Conservation (phyloP, 2,888 invertebrate species). For the Apamea anceps region DNA sequence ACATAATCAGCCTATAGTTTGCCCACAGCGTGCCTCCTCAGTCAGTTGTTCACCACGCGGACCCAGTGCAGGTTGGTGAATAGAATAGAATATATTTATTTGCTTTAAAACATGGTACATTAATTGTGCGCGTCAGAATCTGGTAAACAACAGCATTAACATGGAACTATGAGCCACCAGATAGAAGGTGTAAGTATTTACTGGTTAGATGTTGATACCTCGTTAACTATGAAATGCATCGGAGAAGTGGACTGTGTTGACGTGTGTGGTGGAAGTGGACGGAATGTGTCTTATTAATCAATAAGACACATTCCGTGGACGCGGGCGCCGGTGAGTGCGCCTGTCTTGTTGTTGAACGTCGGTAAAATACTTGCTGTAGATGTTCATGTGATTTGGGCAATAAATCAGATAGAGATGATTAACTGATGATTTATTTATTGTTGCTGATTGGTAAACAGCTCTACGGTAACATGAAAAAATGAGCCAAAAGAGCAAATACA, state of each 20-base stretch:
- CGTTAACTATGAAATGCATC: slow-evolving; percentile 32
- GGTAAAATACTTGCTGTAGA: not conserved
- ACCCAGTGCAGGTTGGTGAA: not conserved
- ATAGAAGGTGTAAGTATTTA: too few relatives aligned
- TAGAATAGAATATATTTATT: too few relatives aligned
- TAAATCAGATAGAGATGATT: slow-evolving; percentile 11
- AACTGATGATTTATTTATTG: not conserved
- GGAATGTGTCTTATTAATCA: too few relatives aligned
- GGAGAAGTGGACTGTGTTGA: not conserved
- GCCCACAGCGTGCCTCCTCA: too few relatives aligned
- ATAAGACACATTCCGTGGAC: slow-evolving; percentile 13
- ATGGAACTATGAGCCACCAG: not conserved
- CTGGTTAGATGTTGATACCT: not conserved
- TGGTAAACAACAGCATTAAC: not conserved
- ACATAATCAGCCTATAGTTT: not conserved
- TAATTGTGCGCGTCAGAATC: not conserved
- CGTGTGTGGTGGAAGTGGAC: too few relatives aligned
- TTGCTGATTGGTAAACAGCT: not conserved
- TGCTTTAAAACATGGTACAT: too few relatives aligned
- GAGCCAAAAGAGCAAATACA: not conserved
- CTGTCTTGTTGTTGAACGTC: slow-evolving; percentile 1
- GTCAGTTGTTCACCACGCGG: not conserved
- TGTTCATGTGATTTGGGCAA: slow-evolving; percentile 27
- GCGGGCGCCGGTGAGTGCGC: slow-evolving; percentile 24
- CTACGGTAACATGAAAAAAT: not conserved